Evolutionary conservation across 2,113 vertebrate species (phyloP), one percentile per base, ranked within the genome.

Genomic region (Fulmarus glacialis): DNA sequence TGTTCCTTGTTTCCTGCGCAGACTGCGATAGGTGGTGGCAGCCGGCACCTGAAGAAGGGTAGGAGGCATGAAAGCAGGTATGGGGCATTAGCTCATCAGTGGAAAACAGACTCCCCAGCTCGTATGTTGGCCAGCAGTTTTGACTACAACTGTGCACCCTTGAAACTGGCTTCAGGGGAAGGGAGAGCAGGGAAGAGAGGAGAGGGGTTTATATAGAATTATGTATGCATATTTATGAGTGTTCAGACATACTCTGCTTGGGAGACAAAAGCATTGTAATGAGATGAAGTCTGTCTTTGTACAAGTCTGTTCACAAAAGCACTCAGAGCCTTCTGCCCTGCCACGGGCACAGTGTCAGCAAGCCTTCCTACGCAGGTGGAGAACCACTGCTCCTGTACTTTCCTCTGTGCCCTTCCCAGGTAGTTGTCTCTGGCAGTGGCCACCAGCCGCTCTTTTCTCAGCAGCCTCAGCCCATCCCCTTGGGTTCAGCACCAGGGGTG

Each of bases 61-160:
- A 0, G 60, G 17, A 21, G 23, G 15, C 38, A 14, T 7, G 21
- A 6, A 1, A 40, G 60, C 26, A 16, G 78, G 15, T 1, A 2
- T 5, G 2, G 36, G 24, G 77, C 64, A 7, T 2, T 24, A 7
- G 19, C 48, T 64, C 38, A 2, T 20, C 2, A 0, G 1, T 6
- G 86, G 9, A 0, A 36, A 52, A 7, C 20, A 3, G 9, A 4
- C 32, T 63, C 22, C 36, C 23, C 8, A 13, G 8, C 11, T 29
- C 21, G 0, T 4, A 1, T 4, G 7, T 20, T 11, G 21, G 26
- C 27, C 34, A 15, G 27, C 62, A 27, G 21, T 10, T 73, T 18
- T n/a, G 32, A 8, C 32, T 19, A 4, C n/a, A 47, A 7, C 77
- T 71, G 12, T 21, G 32, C 15, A 12, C 15, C 10, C 17, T 71